phyloP scores from a whole-genome alignment of 2,113 vertebrate genomes.

The Regulus satrapa region DNA sequence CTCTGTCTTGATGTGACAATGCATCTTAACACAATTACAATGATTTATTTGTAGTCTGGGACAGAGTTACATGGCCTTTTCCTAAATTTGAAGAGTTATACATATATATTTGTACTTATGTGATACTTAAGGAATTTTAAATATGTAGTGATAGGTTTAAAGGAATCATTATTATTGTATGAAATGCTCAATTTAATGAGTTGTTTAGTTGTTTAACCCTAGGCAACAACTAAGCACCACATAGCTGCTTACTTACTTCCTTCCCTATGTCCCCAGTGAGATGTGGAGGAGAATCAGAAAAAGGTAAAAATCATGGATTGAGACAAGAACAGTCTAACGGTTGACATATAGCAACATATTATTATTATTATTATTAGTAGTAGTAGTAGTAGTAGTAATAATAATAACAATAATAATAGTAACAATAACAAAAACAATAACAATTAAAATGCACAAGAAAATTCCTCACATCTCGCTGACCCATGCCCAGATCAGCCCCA shows the following conservation, averaged over 20 bases:
- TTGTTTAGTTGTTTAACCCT: not conserved
- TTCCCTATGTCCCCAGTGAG: not conserved
- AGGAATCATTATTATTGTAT: not conserved
- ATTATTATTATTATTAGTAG: no score
- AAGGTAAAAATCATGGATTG: not conserved
- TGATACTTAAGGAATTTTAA: conserved; percentile 19
- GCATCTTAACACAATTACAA: conserved; percentile 32
- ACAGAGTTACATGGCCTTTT: not conserved
- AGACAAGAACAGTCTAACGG: not conserved
- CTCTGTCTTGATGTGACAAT: not conserved
- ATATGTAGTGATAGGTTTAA: not conserved
- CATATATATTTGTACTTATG: not conserved
- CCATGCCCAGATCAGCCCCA: rapidly evolving
- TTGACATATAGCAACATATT: not conserved
- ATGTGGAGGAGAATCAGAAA: not conserved
- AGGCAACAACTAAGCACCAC: not conserved
- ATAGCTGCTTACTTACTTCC: not conserved
- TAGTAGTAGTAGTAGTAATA: no score
- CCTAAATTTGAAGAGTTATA: not conserved
- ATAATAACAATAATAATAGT: not conserved
- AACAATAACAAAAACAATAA: not conserved
- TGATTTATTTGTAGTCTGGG: conserved; percentile 29
- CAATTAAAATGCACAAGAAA: not conserved
- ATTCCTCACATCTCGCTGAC: not conserved
- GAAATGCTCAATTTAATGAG: not conserved